Conservation (phyloP, 2,888 invertebrate species). For the Macaria notata region DNA sequence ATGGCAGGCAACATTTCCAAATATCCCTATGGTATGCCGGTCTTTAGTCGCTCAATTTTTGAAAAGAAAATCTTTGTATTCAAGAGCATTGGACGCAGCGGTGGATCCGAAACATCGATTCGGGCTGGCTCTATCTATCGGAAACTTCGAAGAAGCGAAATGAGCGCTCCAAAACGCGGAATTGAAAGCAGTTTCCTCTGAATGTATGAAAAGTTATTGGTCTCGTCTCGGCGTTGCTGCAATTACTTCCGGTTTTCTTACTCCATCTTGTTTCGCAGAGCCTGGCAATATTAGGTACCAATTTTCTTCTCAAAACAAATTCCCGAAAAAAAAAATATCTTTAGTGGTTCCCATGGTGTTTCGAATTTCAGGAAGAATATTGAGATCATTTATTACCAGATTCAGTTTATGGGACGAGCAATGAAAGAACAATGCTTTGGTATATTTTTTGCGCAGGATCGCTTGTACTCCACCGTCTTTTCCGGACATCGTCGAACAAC, state of each 20-base stretch:
- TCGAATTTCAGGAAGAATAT: too few relatives aligned
- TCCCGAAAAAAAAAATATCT: too few relatives aligned
- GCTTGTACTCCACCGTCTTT: too few relatives aligned
- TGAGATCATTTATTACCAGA: too few relatives aligned
- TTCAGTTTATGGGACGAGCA: too few relatives aligned
- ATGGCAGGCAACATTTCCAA: slow-evolving; percentile 1
- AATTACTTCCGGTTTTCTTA: neutral
- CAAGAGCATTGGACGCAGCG: neutral
- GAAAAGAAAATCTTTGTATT: neutral
- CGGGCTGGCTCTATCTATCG: slow-evolving; percentile 8
- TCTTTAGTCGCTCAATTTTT: slow-evolving; percentile 5
- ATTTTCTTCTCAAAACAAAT: too few relatives aligned
- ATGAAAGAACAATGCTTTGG: too few relatives aligned
- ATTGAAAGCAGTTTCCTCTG: neutral
- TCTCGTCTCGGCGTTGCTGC: slow-evolving; percentile 10
- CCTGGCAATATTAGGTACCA: too few relatives aligned
- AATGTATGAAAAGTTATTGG: slow-evolving; percentile 1
- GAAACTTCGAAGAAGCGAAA: slow-evolving; percentile 7
- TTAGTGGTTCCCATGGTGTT: too few relatives aligned
- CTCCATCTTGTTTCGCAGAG: too few relatives aligned
- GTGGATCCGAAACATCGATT: slow-evolving; percentile 7
- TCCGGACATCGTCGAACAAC: too few relatives aligned
- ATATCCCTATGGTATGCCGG: slow-evolving; percentile 2
- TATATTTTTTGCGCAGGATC: too few relatives aligned
- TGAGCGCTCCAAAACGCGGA: neutral